phyloP scores from a whole-genome alignment of 2,888 invertebrate species.

The Phaedon cochleariae region DNA sequence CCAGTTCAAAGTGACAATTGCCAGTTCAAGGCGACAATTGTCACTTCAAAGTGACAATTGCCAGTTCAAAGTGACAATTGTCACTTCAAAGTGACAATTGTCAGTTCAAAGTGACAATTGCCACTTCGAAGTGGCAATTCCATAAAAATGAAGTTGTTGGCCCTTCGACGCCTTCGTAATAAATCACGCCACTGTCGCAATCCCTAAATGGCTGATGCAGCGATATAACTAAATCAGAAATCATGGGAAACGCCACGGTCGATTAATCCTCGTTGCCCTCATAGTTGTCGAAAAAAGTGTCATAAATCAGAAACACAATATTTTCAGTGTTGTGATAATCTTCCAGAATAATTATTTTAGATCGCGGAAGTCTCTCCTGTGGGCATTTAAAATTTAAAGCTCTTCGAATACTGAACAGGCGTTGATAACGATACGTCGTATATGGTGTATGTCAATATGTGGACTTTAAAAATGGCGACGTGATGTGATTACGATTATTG shows the following conservation, averaged over 20 bases:
- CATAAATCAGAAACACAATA: neutral
- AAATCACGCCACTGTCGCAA: no score
- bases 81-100: no score
- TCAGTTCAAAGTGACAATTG: no score
- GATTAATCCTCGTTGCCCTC: neutral
- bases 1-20: no score
- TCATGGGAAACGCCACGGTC: neutral
- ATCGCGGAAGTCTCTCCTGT: conserved; percentile 5
- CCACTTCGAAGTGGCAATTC: no score
- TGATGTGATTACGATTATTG: conserved; percentile 28
- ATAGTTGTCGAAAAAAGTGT: neutral
- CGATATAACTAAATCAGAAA: neutral
- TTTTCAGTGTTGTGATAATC: neutral
- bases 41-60: no score
- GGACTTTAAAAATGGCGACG: conserved; percentile 38
- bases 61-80: no score
- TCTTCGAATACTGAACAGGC: conserved; percentile 9
- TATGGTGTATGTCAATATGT: conserved; percentile 25
- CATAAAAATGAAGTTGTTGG: no score
- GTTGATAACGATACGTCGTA: neutral
- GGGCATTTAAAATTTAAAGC: conserved; percentile 19
- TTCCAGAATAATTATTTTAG: neutral
- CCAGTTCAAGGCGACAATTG: no score
- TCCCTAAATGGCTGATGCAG: no score
- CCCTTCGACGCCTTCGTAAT: no score